Base-by-base conservation (phyloP, 2,888 invertebrate genomes). In the Entomobrya multifasciata region DNA sequence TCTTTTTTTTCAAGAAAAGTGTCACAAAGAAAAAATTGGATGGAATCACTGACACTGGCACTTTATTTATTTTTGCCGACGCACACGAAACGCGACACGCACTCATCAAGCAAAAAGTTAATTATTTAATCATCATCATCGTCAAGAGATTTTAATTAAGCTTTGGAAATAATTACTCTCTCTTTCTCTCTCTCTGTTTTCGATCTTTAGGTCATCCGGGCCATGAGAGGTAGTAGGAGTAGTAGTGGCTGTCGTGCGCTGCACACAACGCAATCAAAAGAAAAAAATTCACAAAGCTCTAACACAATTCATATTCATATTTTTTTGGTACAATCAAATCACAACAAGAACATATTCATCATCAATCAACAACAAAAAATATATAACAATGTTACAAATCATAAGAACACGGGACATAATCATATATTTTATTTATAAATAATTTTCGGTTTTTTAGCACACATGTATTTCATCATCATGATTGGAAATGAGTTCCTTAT, bases 201-300 rank as follows among this genome's bases (percentile, higher is more conserved):
- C 67, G 22, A 67, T 67, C 67, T 65, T 72, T 72, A n/a, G 72
- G 77, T 67, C 65, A 84, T 84, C 84, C 84, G 55, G 84, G 82
- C 82, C 82, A 82, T 47, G 70, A 44, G 20, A 17, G 60, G 44
- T 20, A 62, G 77, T 57, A 78, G 77, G 44, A 78, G 41, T 22
- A 78, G 80, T 52, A 70, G 44, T 67, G 65, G 79, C 67, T 27
- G 62, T 62, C 74, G 49, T 82, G 82, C 82, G 82, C 82, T 82
- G 82, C 60, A 82, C 82, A 82, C 82, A 72, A 82, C 72, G 80
- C 81, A 81, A 82, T 55, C 49, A 82, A 72, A 72, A 52, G 52
- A 72, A 72, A 72, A n/a, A 82, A 60, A 62, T 74, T 82, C 82
- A 72, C 72, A 72, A 72, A 52, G 72, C 72, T 72, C 72, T 72